phyloP scores from a whole-genome alignment of 2,797 vertebrate species.

The Eulemur mongoz region DNA sequence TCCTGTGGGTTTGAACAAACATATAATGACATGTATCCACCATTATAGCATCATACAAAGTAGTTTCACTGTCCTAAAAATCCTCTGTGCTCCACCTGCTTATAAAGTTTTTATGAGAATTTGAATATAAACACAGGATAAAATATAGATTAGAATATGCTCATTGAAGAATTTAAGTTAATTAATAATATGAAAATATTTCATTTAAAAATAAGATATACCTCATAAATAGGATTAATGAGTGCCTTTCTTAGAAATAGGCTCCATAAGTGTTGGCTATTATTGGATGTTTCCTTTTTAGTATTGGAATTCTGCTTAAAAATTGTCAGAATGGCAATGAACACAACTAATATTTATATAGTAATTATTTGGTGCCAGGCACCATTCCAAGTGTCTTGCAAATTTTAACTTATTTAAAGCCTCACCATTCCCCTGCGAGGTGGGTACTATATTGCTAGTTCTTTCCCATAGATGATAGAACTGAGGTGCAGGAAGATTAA shows the following conservation, averaged over 20 bases:
- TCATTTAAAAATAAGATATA: neutral
- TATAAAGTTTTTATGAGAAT: conserved; percentile 39
- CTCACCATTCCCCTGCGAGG: neutral
- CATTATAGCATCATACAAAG: neutral
- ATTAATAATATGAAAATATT: neutral
- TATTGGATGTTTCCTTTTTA: neutral
- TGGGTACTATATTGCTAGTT: neutral
- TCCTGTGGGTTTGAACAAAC: neutral
- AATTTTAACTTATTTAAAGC: neutral
- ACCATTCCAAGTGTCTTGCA: neutral
- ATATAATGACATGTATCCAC: neutral
- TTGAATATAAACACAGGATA: neutral
- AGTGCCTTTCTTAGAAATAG: neutral
- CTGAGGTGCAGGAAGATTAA: neutral
- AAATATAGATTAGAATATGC: neutral
- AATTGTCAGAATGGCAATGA: neutral
- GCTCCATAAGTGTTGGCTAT: neutral
- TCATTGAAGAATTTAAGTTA: neutral
- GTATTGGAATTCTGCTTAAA: conserved; percentile 5
- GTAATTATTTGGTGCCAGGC: neutral
- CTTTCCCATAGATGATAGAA: neutral
- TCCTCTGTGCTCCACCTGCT: neutral
- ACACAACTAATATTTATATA: neutral
- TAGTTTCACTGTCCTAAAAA: neutral
- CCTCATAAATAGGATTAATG: neutral